Evolutionary conservation across 2,113 vertebrate species (phyloP).

Genomic region (Mesitornis unicolor): DNA sequence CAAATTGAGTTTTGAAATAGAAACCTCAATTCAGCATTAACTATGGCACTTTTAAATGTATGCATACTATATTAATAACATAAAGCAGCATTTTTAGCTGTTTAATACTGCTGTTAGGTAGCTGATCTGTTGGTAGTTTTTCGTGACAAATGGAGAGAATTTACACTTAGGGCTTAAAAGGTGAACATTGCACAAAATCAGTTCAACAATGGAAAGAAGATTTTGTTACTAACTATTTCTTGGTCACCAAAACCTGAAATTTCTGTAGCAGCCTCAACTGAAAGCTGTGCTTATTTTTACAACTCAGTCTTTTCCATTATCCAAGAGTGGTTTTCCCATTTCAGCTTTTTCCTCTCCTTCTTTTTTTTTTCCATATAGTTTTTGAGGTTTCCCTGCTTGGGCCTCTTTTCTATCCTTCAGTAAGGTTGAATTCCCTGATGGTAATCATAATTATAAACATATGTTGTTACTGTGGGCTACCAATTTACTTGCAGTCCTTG

Average conservation of each 20-base stretch:
- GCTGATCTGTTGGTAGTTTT: not conserved
- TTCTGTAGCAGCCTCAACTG: slow-evolving; percentile 28
- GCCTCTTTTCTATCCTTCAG: slow-evolving; percentile 69
- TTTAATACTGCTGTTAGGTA: not conserved
- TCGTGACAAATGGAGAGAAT: not conserved
- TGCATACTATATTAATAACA: not conserved
- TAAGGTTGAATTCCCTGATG: slow-evolving; percentile 75
- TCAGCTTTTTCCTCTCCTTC: slow-evolving; percentile 4
- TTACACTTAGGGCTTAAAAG: not conserved
- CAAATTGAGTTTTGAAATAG: slow-evolving; percentile 12
- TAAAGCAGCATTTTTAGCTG: not conserved
- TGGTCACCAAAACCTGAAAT: slow-evolving; percentile 3
- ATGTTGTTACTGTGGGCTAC: slow-evolving; percentile 73
- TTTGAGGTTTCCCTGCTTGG: slow-evolving; percentile 61
- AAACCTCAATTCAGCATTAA: slow-evolving; percentile 17
- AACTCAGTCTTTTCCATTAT: slow-evolving; percentile 53
- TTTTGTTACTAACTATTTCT: slow-evolving; percentile 42
- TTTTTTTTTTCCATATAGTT: slow-evolving; percentile 33
- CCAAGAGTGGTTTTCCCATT: slow-evolving; percentile 51
- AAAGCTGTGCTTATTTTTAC: slow-evolving; percentile 50
- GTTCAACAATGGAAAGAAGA: not conserved
- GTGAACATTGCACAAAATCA: not conserved
- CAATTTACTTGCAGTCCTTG: slow-evolving; percentile 60
- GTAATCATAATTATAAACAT: slow-evolving; percentile 80
- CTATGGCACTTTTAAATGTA: not conserved